Conservation (phyloP, 2,113 vertebrate species). For the Mionectes macconnelli region DNA sequence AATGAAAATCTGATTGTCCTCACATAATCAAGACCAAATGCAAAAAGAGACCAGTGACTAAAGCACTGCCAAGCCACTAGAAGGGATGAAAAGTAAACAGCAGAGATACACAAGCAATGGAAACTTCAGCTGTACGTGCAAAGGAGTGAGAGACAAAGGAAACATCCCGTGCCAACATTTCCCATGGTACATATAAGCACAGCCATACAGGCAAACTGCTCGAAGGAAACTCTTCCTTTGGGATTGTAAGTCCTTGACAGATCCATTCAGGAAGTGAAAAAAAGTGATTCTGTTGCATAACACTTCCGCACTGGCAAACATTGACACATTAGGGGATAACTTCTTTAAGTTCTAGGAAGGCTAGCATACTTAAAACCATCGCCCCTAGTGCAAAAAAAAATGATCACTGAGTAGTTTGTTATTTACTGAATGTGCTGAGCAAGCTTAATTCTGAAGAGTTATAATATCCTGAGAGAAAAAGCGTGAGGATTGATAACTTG, state of each 20-base stretch:
- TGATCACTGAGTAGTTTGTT: not conserved
- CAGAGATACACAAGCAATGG: conserved; percentile 37
- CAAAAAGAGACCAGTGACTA: conserved; percentile 43
- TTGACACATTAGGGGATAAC: not conserved
- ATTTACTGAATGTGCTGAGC: not conserved
- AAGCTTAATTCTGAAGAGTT: not conserved
- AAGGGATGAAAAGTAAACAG: conserved; percentile 61
- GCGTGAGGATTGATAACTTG: not conserved
- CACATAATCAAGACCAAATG: conserved; percentile 65
- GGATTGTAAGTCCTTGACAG: not conserved
- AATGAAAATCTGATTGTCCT: conserved; percentile 45
- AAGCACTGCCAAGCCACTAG: conserved; percentile 66
- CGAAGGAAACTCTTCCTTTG: not conserved
- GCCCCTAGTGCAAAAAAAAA: not conserved
- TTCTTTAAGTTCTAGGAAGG: not conserved
- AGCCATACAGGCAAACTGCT: not conserved
- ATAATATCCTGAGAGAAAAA: not conserved
- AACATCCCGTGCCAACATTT: conserved; percentile 5
- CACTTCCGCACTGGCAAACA: not conserved
- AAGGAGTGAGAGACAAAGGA: conserved; percentile 2
- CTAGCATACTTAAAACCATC: not conserved
- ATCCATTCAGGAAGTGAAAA: not conserved
- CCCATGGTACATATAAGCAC: not conserved
- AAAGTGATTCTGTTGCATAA: not conserved
- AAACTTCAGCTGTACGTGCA: conserved; percentile 39